These are phyloP conservation scores for Bombyx huttoni DNA, from an alignment of 2,888 invertebrate species.

Conservation along the genomic window DNA sequence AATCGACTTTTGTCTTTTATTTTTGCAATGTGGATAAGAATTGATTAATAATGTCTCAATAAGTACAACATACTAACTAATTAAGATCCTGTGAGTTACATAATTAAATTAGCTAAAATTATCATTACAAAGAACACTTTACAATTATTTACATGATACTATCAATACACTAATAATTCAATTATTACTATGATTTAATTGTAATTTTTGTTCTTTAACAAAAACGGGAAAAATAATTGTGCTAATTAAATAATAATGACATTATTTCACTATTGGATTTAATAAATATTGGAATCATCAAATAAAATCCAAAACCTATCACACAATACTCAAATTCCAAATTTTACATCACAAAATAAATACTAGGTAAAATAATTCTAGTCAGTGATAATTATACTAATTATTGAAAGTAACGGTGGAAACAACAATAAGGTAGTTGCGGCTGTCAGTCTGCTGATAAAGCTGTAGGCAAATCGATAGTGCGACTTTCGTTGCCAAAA, in stretches of 20 bases:
- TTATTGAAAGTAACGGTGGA: slow-evolving; percentile 69
- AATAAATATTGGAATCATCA: slow-evolving; percentile 57
- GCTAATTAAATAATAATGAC: slow-evolving; percentile 25
- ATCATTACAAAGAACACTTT: neutral
- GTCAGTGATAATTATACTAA: slow-evolving; percentile 69
- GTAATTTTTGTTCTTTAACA: neutral
- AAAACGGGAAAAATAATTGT: slow-evolving; percentile 5
- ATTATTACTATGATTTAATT: neutral
- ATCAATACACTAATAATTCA: neutral
- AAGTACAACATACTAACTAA: neutral
- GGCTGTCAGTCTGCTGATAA: slow-evolving; percentile 73
- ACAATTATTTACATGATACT: neutral
- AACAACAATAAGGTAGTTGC: slow-evolving; percentile 52
- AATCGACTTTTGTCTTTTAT: neutral
- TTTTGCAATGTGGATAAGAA: neutral
- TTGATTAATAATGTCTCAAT: neutral
- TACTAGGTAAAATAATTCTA: slow-evolving; percentile 64
- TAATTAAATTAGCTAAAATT: neutral
- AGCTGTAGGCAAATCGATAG: slow-evolving; percentile 88
- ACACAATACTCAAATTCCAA: slow-evolving; percentile 51
- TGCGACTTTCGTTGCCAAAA: slow-evolving; percentile 90
- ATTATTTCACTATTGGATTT: slow-evolving; percentile 26
- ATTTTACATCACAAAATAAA: slow-evolving; percentile 60
- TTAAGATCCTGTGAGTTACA: neutral
- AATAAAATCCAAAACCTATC: slow-evolving; percentile 48